Evolutionary conservation across 2,888 invertebrate genomes (phyloP).

Genomic region (Nomada goodeniana): DNA sequence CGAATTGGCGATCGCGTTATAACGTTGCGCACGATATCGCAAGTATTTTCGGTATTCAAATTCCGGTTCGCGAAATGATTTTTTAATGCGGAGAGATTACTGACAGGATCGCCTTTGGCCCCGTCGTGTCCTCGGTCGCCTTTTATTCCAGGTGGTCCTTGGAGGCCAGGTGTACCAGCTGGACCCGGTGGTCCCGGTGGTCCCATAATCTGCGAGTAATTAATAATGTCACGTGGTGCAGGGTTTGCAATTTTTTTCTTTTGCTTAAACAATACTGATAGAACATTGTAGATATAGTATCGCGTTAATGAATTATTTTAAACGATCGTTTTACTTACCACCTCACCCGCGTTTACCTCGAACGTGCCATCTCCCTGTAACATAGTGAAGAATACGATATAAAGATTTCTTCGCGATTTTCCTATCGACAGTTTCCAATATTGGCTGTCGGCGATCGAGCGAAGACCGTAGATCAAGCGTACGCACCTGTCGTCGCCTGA

Average conservation of each 20-base stretch:
- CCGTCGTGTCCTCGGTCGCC: conserved; percentile 94
- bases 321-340: conserved; percentile 86
- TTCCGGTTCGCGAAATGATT: conserved; percentile 11
- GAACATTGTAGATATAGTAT: neutral
- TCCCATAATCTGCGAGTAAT: conserved; percentile 85
- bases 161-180: conserved; percentile 89
- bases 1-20: neutral
- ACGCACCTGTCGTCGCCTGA: conserved; percentile 91
- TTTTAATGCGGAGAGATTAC: conserved; percentile 77
- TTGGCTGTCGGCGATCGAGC: neutral
- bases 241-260: neutral
- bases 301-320: neutral
- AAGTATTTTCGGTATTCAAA: neutral
- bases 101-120: conserved; percentile 92
- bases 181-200: conserved; percentile 93
- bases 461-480: neutral
- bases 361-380: conserved; percentile 92
- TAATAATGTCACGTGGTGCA: conserved; percentile 2
- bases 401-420: neutral
- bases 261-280: neutral
- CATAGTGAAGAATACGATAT: neutral
- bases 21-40: neutral
- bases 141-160: conserved; percentile 94
- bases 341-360: conserved; percentile 90
- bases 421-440: neutral